These are phyloP conservation scores for Lordiphosa andalusiaca DNA, from an alignment of 2,888 invertebrate species.

Conservation along the genomic window DNA sequence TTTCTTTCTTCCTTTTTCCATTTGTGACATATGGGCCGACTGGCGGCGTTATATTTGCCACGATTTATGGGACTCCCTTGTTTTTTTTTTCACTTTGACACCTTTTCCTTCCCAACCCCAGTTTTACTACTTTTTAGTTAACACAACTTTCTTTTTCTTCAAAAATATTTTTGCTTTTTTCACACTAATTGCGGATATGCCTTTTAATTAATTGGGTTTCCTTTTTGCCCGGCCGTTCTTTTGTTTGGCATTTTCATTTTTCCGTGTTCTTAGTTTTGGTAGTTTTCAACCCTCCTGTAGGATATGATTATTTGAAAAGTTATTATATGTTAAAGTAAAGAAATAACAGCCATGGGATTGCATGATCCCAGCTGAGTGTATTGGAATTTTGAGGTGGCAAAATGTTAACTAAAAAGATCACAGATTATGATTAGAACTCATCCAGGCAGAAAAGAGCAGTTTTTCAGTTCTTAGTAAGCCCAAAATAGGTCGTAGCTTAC, in stretches of 20 bases:
- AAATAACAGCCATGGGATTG: too few species aligned
- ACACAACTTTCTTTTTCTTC: slow-evolving; percentile 55
- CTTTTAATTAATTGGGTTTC: slow-evolving; percentile 59
- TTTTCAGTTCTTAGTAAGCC: too few species aligned
- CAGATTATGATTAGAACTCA: too few species aligned
- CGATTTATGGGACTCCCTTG: slow-evolving; percentile 53
- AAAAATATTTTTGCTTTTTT: slow-evolving; percentile 49
- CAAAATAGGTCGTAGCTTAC: too few species aligned
- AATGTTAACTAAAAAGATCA: too few species aligned
- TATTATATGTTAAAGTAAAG: not conserved
- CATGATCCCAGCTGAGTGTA: too few species aligned
- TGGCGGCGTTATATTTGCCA: slow-evolving; percentile 69
- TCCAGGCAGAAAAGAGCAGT: too few species aligned
- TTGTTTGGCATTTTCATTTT: slow-evolving; percentile 6
- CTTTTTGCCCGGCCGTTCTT: slow-evolving; percentile 27
- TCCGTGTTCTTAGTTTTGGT: slow-evolving; percentile 1
- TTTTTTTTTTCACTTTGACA: slow-evolving; percentile 52
- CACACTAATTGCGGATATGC: slow-evolving; percentile 73
- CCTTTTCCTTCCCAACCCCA: slow-evolving; percentile 60
- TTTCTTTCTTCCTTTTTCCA: slow-evolving; percentile 24
- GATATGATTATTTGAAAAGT: not conserved
- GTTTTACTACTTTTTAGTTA: slow-evolving; percentile 56
- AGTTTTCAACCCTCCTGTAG: slow-evolving; percentile 43
- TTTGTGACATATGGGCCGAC: slow-evolving; percentile 59
- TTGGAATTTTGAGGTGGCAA: too few species aligned